These are phyloP conservation scores for Machaerirhynchus nigripectus DNA, from an alignment of 2,113 vertebrate species.

Conservation along the genomic window DNA sequence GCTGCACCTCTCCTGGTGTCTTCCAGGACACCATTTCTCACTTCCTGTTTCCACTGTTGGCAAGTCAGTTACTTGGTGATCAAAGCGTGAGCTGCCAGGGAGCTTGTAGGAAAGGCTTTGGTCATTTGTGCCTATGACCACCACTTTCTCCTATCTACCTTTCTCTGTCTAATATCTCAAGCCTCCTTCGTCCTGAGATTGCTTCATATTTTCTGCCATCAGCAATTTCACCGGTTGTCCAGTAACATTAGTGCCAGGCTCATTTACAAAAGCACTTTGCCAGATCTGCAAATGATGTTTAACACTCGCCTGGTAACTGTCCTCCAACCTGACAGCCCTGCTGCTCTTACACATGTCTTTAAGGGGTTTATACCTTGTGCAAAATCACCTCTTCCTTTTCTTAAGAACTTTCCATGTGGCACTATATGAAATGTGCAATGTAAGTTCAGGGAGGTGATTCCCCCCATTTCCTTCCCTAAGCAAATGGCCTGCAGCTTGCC, in stretches of 20 bases:
- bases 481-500: slow-evolving; percentile 20
- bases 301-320: not conserved
- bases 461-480: not conserved
- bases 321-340: not conserved
- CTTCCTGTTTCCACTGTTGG: not conserved
- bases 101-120: not conserved
- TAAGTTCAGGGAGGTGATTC: not conserved
- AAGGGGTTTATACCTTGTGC: not conserved
- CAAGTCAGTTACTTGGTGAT: not conserved
- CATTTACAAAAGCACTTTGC: not conserved
- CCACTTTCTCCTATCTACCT: not conserved
- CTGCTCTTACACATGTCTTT: not conserved
- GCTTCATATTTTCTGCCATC: slow-evolving; percentile 16
- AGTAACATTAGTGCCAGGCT: not conserved
- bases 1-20: not conserved
- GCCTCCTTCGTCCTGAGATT: not conserved
- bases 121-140: not conserved
- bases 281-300: not conserved
- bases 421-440: not conserved
- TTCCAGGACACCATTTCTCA: not conserved
- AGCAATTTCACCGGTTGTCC: slow-evolving; percentile 13
- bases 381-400: not conserved
- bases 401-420: not conserved
- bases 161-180: not conserved
- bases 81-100: not conserved